Evolutionary conservation across 2,888 invertebrate species (phyloP).

Genomic region (Rhagium mordax): DNA sequence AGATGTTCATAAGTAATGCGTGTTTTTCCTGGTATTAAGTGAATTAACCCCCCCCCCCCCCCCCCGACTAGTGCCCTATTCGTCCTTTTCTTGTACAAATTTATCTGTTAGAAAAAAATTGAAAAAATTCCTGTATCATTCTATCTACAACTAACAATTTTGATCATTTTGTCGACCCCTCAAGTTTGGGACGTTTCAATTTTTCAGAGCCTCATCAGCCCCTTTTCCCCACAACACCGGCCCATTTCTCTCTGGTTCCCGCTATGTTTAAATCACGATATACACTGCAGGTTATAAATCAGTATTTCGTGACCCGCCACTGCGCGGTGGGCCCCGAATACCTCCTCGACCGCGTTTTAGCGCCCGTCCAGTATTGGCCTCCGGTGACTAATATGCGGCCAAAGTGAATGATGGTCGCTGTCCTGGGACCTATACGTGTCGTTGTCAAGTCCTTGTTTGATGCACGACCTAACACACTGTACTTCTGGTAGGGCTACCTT

Average conservation of each 20-base stretch:
- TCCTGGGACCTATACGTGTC: slow-evolving; percentile 48
- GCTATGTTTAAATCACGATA: background rate
- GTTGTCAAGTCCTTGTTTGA: slow-evolving; percentile 41
- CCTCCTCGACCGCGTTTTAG: slow-evolving; percentile 33
- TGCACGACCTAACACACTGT: slow-evolving; percentile 19
- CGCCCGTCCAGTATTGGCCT: slow-evolving; percentile 50
- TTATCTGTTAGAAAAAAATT: no score
- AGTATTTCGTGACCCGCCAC: background rate
- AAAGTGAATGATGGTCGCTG: slow-evolving; percentile 56
- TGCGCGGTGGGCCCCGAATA: background rate
- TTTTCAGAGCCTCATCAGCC: background rate
- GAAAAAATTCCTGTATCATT: no score
- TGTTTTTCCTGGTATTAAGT: no score
- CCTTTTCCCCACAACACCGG: no score
- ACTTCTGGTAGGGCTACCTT: slow-evolving; percentile 6
- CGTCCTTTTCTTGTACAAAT: no score
- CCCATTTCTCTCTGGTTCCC: background rate
- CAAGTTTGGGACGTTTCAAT: background rate
- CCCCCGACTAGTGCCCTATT: no score
- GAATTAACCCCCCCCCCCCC: no score
- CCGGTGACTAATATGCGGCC: slow-evolving; percentile 59
- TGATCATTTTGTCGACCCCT: no score
- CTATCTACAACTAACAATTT: no score
- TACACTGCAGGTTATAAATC: background rate
- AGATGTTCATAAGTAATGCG: no score